Conservation (phyloP, 2,113 vertebrate species). For the Ancistrus triradiatus region DNA sequence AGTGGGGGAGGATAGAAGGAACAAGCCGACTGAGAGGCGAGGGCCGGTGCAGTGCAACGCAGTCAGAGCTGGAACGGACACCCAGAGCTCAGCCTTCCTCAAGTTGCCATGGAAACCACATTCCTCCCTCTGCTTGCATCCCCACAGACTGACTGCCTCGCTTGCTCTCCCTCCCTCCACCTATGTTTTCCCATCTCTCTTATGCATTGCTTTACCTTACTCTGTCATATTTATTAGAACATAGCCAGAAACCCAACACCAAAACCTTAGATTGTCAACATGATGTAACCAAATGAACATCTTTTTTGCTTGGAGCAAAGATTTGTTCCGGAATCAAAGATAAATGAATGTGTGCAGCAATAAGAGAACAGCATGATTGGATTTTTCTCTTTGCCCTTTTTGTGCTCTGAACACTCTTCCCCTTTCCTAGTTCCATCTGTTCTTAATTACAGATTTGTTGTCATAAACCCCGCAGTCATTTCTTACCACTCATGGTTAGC, state of each 20-base stretch:
- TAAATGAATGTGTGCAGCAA: no score
- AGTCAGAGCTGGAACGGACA: constrained; percentile 73
- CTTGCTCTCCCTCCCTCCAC: constrained; percentile 39
- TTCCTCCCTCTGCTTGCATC: constrained; percentile 79
- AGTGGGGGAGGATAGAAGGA: constrained; percentile 53
- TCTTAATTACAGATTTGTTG: constrained; percentile 53
- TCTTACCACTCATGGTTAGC: constrained; percentile 56
- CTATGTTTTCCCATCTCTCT: constrained; percentile 48
- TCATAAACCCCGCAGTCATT: constrained; percentile 46
- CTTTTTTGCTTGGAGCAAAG: no score
- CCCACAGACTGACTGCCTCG: constrained; percentile 66
- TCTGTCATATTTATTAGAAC: constrained; percentile 34
- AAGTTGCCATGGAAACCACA: constrained; percentile 77
- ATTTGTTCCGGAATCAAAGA: neutral
- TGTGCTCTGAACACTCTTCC: no score
- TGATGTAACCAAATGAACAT: no score
- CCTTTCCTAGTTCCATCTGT: constrained; percentile 20
- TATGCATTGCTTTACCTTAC: constrained; percentile 45
- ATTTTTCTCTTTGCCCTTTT: no score
- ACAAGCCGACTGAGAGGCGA: constrained; percentile 61
- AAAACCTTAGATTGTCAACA: neutral
- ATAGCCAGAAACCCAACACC: neutral
- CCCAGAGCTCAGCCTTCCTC: constrained; percentile 74
- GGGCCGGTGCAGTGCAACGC: constrained; percentile 70
- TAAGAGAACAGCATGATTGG: no score